Evolutionary conservation across 2,888 invertebrate genomes (phyloP).

Genomic region (Tricholauxania praeusta): DNA sequence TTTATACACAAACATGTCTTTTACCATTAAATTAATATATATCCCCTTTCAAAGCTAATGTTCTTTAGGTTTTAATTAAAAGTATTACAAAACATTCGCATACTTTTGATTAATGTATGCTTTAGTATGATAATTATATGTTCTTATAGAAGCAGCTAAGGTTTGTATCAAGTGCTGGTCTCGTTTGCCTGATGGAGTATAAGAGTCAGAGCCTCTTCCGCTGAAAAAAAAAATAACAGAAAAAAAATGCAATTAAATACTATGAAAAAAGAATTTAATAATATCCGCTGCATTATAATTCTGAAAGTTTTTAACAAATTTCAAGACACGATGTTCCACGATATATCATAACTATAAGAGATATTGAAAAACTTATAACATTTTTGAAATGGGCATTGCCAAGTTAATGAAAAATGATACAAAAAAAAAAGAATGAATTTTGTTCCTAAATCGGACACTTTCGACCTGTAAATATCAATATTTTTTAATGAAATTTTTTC

Average conservation of each 20-base stretch:
- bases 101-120: constrained; percentile 82
- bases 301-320: no score
- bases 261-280: background rate
- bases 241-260: background rate
- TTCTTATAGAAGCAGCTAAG: constrained; percentile 76
- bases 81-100: constrained; percentile 68
- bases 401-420: no score
- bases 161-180: constrained; percentile 73
- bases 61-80: background rate
- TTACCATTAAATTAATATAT: background rate
- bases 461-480: no score
- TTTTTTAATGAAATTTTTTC: no score
- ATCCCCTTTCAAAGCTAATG: constrained; percentile 11
- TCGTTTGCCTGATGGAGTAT: constrained; percentile 58
- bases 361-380: no score
- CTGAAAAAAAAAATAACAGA: constrained; percentile 47
- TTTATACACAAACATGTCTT: no score
- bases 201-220: constrained; percentile 55
- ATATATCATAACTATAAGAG: no score
- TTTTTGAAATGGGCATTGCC: no score
- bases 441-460: no score
- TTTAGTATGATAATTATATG: constrained; percentile 81
- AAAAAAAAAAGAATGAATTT: no score
- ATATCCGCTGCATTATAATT: background rate
- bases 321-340: no score